phyloP scores from a whole-genome alignment of 2,888 invertebrate species.

The Galerucella nymphaeae region DNA sequence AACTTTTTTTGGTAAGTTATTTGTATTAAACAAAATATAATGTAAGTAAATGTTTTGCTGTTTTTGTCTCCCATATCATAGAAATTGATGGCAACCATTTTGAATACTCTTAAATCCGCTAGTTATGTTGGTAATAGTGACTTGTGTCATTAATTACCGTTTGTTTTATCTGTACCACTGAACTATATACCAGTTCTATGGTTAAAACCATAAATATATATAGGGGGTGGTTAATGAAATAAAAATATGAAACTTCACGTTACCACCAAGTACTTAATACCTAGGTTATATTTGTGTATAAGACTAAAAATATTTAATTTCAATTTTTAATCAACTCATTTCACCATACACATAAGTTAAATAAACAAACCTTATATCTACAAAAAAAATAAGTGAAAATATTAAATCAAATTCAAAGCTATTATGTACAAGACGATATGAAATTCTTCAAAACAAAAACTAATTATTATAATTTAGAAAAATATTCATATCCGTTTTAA shows the following conservation, averaged over 20 bases:
- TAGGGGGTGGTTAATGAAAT: no score
- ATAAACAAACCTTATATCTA: constrained; percentile 51
- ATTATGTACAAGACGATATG: constrained; percentile 44
- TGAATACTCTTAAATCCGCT: no score
- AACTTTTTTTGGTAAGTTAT: constrained; percentile 44
- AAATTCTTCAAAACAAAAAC: constrained; percentile 25
- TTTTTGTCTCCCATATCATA: neutral
- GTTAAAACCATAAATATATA: no score
- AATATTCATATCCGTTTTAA: constrained; percentile 41
- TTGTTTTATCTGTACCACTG: no score
- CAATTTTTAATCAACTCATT: constrained; percentile 48
- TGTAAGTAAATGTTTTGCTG: constrained; percentile 13
- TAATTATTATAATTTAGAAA: constrained; percentile 44
- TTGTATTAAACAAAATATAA: constrained; percentile 38
- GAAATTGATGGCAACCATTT: neutral
- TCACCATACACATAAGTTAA: constrained; percentile 52
- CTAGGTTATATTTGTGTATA: no score
- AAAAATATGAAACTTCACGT: no score
- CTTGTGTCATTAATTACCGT: no score
- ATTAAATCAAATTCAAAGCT: constrained; percentile 36
- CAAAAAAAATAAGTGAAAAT: constrained; percentile 40
- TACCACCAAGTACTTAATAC: no score
- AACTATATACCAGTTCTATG: no score
- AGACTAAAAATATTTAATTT: neutral
- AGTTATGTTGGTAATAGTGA: no score